These are phyloP conservation scores for Xanthia togata DNA, from an alignment of 2,888 invertebrate species.

Conservation along the genomic window DNA sequence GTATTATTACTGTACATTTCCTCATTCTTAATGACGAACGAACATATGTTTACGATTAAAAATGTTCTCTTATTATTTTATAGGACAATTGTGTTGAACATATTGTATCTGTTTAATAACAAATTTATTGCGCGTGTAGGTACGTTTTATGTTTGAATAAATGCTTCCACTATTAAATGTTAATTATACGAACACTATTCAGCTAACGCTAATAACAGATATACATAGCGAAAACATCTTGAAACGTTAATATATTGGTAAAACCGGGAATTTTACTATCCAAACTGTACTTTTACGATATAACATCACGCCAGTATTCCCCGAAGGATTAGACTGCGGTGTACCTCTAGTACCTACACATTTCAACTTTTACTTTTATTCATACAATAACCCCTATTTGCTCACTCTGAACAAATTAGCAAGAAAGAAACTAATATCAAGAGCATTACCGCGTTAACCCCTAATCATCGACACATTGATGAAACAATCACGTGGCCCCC, in stretches of 20 bases:
- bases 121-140: slow-evolving; percentile 49
- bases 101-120: slow-evolving; percentile 58
- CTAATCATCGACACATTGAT: slow-evolving; percentile 85
- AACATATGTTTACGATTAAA: slow-evolving; percentile 46
- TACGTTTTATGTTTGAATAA: slow-evolving; percentile 53
- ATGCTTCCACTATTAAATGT: slow-evolving; percentile 57
- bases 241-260: slow-evolving; percentile 11
- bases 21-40: slow-evolving; percentile 27
- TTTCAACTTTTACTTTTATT: slow-evolving; percentile 22
- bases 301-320: no score
- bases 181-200: slow-evolving; percentile 45
- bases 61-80: slow-evolving; percentile 44
- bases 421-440: slow-evolving; percentile 71
- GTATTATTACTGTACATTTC: slow-evolving; percentile 36
- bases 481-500: slow-evolving; percentile 82
- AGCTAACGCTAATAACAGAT: slow-evolving; percentile 37
- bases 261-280: background rate
- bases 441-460: slow-evolving; percentile 77
- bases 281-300: slow-evolving; percentile 16
- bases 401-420: slow-evolving; percentile 66
- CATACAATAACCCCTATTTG: slow-evolving; percentile 32
- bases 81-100: slow-evolving; percentile 36
- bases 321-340: background rate
- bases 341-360: no score
- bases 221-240: slow-evolving; percentile 30